Conservation (phyloP, 2,888 invertebrate species). For the Malthinus seriepunctatus region DNA sequence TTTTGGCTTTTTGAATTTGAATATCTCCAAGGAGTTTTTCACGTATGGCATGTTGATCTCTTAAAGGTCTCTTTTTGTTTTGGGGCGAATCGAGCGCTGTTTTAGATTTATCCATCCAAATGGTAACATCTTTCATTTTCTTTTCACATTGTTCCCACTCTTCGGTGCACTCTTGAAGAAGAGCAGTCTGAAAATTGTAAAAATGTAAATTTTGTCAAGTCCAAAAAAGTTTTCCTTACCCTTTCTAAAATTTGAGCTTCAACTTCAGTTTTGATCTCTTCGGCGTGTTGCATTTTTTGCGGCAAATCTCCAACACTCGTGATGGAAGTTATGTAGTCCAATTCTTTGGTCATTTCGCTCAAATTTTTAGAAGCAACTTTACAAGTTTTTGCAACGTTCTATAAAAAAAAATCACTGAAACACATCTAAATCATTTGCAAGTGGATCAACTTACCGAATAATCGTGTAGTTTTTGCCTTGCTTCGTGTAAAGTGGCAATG, state of each 20-base stretch:
- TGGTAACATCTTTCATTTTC: slow-evolving; percentile 86
- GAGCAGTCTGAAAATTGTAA: slow-evolving; percentile 68
- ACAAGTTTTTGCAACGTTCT: slow-evolving; percentile 87
- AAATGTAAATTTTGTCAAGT: slow-evolving; percentile 3
- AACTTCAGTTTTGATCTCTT: slow-evolving; percentile 82
- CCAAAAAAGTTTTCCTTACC: slow-evolving; percentile 58
- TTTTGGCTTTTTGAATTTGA: slow-evolving; percentile 87
- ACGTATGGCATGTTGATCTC: slow-evolving; percentile 83
- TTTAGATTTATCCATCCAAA: slow-evolving; percentile 87
- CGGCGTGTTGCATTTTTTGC: slow-evolving; percentile 82
- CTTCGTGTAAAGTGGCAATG: slow-evolving; percentile 77
- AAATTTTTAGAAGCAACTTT: slow-evolving; percentile 85
- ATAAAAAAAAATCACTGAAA: slow-evolving; percentile 46
- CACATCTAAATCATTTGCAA: slow-evolving; percentile 9
- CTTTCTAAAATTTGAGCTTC: slow-evolving; percentile 85
- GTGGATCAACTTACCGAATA: slow-evolving; percentile 68
- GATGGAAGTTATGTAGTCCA: slow-evolving; percentile 81
- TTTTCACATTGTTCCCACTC: slow-evolving; percentile 97
- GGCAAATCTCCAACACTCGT: slow-evolving; percentile 86
- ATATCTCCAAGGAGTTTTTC: slow-evolving; percentile 88
- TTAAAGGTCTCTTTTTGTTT: slow-evolving; percentile 82
- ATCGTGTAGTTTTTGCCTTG: slow-evolving; percentile 83
- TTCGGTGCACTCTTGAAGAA: slow-evolving; percentile 88
- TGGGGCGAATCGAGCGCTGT: slow-evolving; percentile 77
- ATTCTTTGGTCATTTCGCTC: slow-evolving; percentile 89